These are phyloP conservation scores for Upupa epops DNA, from an alignment of 2,113 vertebrate genomes.

Conservation along the genomic window DNA sequence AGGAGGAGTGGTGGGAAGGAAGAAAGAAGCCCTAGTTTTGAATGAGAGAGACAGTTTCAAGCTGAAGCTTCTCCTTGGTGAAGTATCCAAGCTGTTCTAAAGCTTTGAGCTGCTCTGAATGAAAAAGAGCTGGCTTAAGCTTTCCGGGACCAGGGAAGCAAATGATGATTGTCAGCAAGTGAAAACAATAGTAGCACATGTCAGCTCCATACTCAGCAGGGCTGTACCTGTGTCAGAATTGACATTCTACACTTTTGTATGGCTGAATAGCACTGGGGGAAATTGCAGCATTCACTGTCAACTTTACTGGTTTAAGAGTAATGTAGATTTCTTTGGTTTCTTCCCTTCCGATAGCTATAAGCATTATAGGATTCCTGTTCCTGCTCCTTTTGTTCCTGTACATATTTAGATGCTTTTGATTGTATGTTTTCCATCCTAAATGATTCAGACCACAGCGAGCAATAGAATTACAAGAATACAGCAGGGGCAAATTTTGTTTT, in stretches of 20 bases:
- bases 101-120: neutral
- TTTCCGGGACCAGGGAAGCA: neutral
- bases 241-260: neutral
- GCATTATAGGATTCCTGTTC: neutral
- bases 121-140: neutral
- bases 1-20: neutral
- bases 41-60: neutral
- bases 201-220: neutral
- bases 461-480: neutral
- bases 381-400: neutral
- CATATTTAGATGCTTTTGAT: neutral
- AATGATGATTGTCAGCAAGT: neutral
- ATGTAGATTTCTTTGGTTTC: neutral
- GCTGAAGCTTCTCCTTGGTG: neutral
- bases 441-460: neutral
- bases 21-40: neutral
- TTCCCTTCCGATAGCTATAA: neutral
- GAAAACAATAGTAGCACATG: neutral
- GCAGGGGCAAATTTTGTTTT: neutral
- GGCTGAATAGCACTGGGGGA: neutral
- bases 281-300: neutral
- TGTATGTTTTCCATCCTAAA: neutral
- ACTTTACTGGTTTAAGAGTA: neutral
- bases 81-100: neutral
- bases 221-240: neutral